Base-by-base conservation (phyloP, 1,140 invertebrate species). In the Harpegnathos saltator region DNA sequence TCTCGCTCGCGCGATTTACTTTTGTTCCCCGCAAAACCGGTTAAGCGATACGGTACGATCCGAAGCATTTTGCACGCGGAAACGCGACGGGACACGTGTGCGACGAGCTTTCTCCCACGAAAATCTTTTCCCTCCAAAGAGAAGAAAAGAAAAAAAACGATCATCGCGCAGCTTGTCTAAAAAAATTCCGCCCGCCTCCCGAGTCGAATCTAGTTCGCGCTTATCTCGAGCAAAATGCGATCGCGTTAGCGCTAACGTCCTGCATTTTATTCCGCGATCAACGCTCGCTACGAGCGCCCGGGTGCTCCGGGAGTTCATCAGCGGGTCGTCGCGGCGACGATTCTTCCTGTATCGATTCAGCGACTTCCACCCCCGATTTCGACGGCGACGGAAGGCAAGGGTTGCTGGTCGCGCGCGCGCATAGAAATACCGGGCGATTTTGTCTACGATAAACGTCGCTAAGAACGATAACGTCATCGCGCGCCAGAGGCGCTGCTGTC, bases 401-500 rank as follows among this genome's bases (percentile, higher is more conserved):
- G 29, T 1, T 33, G 29, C 29, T 1, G 29, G 5, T 33, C 9
- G 62, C 19, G 48, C n/a, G n/a, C n/a, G n/a, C 38, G 62, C 11
- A 68, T 48, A 11, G 33, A 66, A 19, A 68, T 81, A 81, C 72
- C 56, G 24, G 9, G 12, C 38, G 9, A 11, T 12, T 56, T 80
- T 72, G 65, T 83, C 72, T 71, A 68, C 66, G 54, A 11, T 26
- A 54, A 68, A 68, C 61, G 56, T 59, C 77, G 38, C 59, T 52
- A 66, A 78, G 22, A 33, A 77, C 86, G 87, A 88, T 88, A 88
- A 85, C 86, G 77, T 82, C 88, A 85, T 88, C 86, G 65, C 69
- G 44, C 56, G 59, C 77, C 33, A 71, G 86, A 62, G 66, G 65
- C 77, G 48, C 1, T n/a, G n/a, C 52, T 38, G 24, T 68, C 69